A percentile compares a stretch with the other conserved stretches of the same genome.
Evolutionary conservation across 1,140 invertebrate species (phyloP).

Genomic region (Drosophila murphyi): DNA sequence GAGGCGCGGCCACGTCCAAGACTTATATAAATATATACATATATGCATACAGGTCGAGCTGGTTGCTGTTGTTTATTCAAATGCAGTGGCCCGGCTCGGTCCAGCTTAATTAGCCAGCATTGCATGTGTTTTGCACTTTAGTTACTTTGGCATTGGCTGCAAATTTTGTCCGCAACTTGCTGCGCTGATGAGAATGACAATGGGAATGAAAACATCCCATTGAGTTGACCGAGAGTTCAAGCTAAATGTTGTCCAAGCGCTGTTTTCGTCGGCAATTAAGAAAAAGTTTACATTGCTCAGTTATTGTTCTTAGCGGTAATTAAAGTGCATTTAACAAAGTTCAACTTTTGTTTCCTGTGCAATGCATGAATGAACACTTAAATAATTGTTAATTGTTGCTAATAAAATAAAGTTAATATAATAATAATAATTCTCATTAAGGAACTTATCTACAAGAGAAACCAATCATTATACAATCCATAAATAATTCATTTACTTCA

Average conservation of each 20-base stretch:
- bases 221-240: constrained; percentile 38
- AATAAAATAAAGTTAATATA: too few species aligned
- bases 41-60: constrained; percentile 11
- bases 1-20: constrained; percentile 28
- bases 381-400: background rate
- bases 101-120: constrained; percentile 74
- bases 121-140: constrained; percentile 78
- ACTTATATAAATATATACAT: background rate
- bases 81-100: constrained; percentile 47
- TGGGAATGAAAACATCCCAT: constrained; percentile 37
- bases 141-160: constrained; percentile 47
- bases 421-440: too few species aligned
- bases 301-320: constrained; percentile 21
- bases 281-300: constrained; percentile 27
- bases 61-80: constrained; percentile 46
- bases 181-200: constrained; percentile 19
- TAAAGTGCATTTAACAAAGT: constrained; percentile 29
- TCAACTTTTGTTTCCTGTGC: constrained; percentile 14
- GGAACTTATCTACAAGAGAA: too few species aligned
- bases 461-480: too few species aligned
- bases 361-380: background rate
- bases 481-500: too few species aligned
- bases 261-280: constrained; percentile 49
- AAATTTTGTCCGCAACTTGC: constrained; percentile 56
- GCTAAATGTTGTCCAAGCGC: constrained; percentile 32